Evolutionary conservation across 92 coral and sea anemone species (phyloP).

Genomic region (Actinernus sp.): DNA sequence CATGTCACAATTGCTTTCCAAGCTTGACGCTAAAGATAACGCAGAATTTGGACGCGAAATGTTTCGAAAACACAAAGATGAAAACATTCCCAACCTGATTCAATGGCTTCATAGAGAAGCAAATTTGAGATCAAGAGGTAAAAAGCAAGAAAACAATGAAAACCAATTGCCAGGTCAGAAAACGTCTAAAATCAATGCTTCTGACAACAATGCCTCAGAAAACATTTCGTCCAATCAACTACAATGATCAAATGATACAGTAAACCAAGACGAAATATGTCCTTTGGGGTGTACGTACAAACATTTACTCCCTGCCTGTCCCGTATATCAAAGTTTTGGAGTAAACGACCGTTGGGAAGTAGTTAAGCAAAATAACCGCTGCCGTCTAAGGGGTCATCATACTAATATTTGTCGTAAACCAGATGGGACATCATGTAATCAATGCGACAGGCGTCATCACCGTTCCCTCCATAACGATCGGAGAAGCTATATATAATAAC

Average conservation of each 20-base stretch:
- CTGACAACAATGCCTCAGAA: too few species aligned
- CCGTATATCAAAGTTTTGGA: conserved; percentile 17
- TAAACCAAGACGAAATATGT: conserved; percentile 8
- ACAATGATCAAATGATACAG: too few species aligned
- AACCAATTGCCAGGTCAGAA: too few species aligned
- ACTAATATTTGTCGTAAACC: conserved; percentile 38
- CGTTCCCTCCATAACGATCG: conserved; percentile 46
- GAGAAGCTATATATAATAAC: neutral
- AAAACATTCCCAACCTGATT: conserved; percentile 49
- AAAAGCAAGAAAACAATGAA: conserved; percentile 16
- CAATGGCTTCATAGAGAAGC: conserved; percentile 77
- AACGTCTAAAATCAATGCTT: too few species aligned
- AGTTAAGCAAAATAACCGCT: conserved; percentile 34
- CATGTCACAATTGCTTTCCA: conserved; percentile 68
- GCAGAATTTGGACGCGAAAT: conserved; percentile 70
- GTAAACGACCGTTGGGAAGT: conserved; percentile 20
- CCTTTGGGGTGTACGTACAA: conserved; percentile 26
- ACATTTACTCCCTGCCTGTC: conserved; percentile 44
- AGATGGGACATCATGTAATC: conserved; percentile 38
- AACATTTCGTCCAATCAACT: too few species aligned
- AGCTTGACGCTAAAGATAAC: conserved; percentile 63
- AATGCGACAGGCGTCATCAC: conserved; percentile 58
- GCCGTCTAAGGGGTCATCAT: conserved; percentile 55
- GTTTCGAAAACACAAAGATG: conserved; percentile 55
- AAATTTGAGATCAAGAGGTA: conserved; percentile 60